Base-by-base conservation (phyloP, 2,113 vertebrate species). In the Ariopsis seemanni region DNA sequence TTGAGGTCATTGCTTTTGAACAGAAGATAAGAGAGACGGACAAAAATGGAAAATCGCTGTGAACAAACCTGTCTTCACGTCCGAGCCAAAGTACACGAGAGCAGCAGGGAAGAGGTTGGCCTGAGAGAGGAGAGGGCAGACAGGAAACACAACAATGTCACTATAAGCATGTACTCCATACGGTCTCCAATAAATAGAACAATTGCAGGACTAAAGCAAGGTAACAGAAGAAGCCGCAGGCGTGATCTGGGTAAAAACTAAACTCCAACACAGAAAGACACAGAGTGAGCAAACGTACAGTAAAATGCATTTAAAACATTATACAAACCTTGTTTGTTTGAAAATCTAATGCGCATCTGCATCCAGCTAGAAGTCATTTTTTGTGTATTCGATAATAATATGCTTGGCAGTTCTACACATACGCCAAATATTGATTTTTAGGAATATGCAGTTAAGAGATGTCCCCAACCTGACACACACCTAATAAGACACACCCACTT, bases 101-200 rank as follows among this genome's bases (percentile, higher is more conserved):
- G 97, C 97, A n/a, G 97, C 94, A 14, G 98, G 98, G 90, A 99
- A 99, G 84, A 99, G 96, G 91, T 96, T 93, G 4, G 97, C 97
- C 98, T 99, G 91, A 34, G 91, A 82, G 2, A 90, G 88, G n/a
- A 85, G 67, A 74, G 86, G 78, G 57, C 10, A 75, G 18, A 79
- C 30, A 60, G 71, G 25, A 86, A 62, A 81, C 55, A 58, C 27
- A 80, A 80, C 27, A 1, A 60, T 58, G 79, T 62, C 79, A 82
- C 30, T 12, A 82, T 62, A 60, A 82, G 62, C 55, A 81, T 42
- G 50, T 12, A 12, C 25, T 57, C 52, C 52, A 79, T 1, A 30
- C 30, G 30, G 30, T 30, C 30, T 30, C 30, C 30, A 30, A 79
- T 78, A 53, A 55, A 52, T 14, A 22, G 77, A 79, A 53, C 25